phyloP scores from a whole-genome alignment of 2,797 vertebrate species.

The Hoplostethus mediterraneus region DNA sequence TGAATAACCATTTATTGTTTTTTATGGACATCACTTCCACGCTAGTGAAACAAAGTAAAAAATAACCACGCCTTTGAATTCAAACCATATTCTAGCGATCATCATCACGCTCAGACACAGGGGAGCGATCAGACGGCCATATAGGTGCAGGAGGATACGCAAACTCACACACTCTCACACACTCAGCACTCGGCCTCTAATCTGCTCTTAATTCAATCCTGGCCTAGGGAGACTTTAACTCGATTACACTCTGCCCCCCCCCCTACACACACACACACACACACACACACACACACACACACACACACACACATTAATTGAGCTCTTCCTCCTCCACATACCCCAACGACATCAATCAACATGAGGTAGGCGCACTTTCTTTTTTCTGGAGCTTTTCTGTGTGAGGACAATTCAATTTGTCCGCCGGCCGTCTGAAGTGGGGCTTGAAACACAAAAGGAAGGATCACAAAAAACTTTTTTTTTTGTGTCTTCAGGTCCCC shows the following conservation, averaged over 20 bases:
- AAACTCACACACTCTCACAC: slow-evolving; percentile 27
- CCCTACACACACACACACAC: not conserved
- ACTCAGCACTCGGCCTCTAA: slow-evolving; percentile 61
- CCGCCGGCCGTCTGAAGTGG: slow-evolving; percentile 30
- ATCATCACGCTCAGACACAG: slow-evolving; percentile 21
- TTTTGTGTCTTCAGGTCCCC: not conserved
- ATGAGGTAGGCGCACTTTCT: slow-evolving; percentile 38
- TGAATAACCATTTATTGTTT: not conserved
- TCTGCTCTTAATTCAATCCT: slow-evolving; percentile 69
- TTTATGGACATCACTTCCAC: not conserved
- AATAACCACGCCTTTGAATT: slow-evolving; percentile 9
- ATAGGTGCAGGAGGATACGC: slow-evolving; percentile 14
- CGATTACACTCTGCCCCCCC: slow-evolving; percentile 51
- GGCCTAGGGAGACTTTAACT: slow-evolving; percentile 64
- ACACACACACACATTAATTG: slow-evolving; percentile 53
- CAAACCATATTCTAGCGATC: slow-evolving; percentile 35
- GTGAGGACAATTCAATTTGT: slow-evolving; percentile 44
- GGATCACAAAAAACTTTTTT: slow-evolving; percentile 16
- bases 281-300: slow-evolving; percentile 31
- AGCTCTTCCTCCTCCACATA: slow-evolving; percentile 61
- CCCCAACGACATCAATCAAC: slow-evolving; percentile 57
- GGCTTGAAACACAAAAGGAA: slow-evolving; percentile 30
- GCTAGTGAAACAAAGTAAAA: slow-evolving; percentile 11
- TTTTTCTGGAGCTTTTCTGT: slow-evolving; percentile 40
- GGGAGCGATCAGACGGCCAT: slow-evolving; percentile 31